A percentile compares a stretch with the other conserved stretches of the same genome.
phyloP scores from a whole-genome alignment of 2,113 vertebrate species.

The Pardalotus punctatus region DNA sequence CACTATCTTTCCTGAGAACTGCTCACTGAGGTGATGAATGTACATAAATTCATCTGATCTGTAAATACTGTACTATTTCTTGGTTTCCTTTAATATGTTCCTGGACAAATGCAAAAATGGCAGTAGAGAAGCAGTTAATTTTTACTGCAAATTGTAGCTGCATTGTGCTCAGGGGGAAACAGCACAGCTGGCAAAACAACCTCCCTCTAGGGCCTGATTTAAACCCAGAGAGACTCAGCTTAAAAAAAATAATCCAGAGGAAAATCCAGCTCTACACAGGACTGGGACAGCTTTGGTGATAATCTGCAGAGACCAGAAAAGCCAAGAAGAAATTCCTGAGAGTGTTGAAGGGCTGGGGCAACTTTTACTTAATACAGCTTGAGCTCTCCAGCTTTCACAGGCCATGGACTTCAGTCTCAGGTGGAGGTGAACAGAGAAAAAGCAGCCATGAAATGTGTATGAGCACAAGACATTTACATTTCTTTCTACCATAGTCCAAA shows the following conservation, averaged over 20 bases:
- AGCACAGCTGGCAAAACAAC: conserved; percentile 17
- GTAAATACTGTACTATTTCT: not conserved
- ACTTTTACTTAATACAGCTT: not conserved
- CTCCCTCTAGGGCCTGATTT: not conserved
- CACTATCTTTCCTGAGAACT: not conserved
- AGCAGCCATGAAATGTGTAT: not conserved
- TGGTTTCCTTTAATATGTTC: not conserved
- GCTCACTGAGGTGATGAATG: not conserved
- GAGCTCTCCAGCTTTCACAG: not conserved
- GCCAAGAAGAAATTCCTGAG: not conserved
- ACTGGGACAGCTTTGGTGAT: not conserved
- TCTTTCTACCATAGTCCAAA: not conserved
- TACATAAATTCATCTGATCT: not conserved
- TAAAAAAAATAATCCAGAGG: too few species aligned
- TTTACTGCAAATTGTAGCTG: not conserved
- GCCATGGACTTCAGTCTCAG: not conserved
- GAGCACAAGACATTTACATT: not conserved
- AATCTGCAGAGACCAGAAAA: not conserved
- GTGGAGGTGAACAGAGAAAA: not conserved
- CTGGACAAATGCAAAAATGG: not conserved
- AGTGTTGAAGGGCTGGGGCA: not conserved
- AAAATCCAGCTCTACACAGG: not conserved
- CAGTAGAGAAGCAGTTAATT: not conserved
- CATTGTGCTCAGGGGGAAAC: not conserved
- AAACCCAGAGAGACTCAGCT: not conserved